Percentiles rank a stretch among this genome's conserved stretches.
Conservation (phyloP, 2,113 vertebrate species). For the Cynopterus brachyotis region DNA sequence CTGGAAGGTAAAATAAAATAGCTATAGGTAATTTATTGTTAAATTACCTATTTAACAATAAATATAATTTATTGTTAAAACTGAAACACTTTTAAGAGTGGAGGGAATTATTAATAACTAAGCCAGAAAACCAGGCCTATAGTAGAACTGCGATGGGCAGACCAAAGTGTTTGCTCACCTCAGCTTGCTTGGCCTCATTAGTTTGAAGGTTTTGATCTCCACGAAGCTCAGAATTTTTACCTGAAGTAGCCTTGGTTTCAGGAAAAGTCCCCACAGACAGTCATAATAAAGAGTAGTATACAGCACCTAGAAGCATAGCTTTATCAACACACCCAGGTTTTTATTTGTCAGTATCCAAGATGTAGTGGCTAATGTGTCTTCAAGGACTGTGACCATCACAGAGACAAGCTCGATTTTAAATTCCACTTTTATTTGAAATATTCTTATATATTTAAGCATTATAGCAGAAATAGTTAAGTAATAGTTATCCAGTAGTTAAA, state of each 20-base stretch:
- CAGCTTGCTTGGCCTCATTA: not conserved
- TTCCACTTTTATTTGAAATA: conserved; percentile 76
- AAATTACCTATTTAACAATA: too few relatives aligned
- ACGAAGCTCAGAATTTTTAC: not conserved
- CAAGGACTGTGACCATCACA: conserved; percentile 34
- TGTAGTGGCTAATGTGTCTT: not conserved
- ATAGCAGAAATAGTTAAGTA: conserved; percentile 38
- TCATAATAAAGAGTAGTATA: not conserved
- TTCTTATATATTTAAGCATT: conserved; percentile 72
- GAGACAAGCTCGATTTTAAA: conserved; percentile 58
- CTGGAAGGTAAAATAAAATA: conserved; percentile 6
- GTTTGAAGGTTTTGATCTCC: not conserved
- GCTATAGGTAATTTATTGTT: not conserved
- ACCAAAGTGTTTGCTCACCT: not conserved
- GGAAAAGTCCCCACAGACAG: not conserved
- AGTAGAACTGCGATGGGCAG: not conserved
- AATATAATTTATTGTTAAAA: conserved; percentile 7
- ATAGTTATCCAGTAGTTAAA: conserved; percentile 51
- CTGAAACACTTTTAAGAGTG: not conserved
- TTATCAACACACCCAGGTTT: not conserved
- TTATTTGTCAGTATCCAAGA: not conserved
- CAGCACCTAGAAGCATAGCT: not conserved
- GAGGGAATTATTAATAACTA: conserved; percentile 21
- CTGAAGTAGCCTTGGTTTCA: not conserved
- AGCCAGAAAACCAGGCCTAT: not conserved